A percentile compares a stretch with the other conserved stretches of the same genome.
phyloP scores from a whole-genome alignment of 2,888 invertebrate species.

The Lutraria lutraria region DNA sequence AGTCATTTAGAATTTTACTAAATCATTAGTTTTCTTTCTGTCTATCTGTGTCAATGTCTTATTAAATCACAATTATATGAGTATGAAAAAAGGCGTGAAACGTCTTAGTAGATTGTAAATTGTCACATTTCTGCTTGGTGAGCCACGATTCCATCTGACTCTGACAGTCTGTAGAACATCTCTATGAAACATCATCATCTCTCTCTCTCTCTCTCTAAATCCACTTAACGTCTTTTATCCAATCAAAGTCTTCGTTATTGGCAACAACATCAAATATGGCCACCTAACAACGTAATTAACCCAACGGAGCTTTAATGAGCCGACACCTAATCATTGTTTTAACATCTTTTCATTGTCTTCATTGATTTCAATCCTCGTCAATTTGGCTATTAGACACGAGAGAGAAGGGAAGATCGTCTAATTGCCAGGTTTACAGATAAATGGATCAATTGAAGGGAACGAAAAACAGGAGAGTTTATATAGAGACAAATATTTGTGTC shows the following conservation, averaged over 20 bases:
- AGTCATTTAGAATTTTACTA: not conserved
- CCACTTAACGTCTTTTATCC: conserved; percentile 63
- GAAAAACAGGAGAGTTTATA: conserved; percentile 24
- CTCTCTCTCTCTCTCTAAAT: conserved; percentile 36
- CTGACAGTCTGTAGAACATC: not conserved
- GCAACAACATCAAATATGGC: conserved; percentile 56
- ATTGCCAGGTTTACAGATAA: conserved; percentile 36
- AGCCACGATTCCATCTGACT: no score
- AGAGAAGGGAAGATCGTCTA: conserved; percentile 28
- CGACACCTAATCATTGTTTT: conserved; percentile 76
- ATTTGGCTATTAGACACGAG: conserved; percentile 33
- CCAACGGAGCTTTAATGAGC: conserved; percentile 67
- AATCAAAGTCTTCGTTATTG: conserved; percentile 63
- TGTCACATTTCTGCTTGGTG: no score
- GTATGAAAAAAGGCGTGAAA: no score
- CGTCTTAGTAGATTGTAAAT: no score
- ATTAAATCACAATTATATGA: no score
- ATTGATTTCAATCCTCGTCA: conserved; percentile 59
- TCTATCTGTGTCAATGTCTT: no score
- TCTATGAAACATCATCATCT: not conserved
- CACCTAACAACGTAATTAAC: conserved; percentile 61
- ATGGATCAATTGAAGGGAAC: conserved; percentile 32
- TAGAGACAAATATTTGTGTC: conserved; percentile 34
- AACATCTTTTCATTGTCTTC: conserved; percentile 73
- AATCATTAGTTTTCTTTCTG: not conserved